Base-by-base conservation (phyloP, 1,140 invertebrate genomes). In the Tetranychus cinnabarinus region DNA sequence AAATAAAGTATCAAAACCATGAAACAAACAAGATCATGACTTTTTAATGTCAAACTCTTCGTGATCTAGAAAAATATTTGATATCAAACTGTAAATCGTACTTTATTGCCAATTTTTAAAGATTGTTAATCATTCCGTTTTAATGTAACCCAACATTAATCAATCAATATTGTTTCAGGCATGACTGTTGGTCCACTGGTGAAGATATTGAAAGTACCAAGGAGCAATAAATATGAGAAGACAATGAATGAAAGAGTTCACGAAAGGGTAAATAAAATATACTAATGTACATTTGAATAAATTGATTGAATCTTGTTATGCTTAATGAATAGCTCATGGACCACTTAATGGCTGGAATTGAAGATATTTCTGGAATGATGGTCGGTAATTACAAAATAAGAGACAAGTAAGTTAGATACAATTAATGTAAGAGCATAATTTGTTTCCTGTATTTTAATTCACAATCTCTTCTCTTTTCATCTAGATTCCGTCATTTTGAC, bases 181-280 rank as follows among this genome's bases (percentile, higher is more conserved):
- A 97, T 95, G 65, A 95, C 93, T 12, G 97, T 98, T 68, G 96
- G 96, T 72, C 90, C 90, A 2, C 77, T 98, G 48, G 95, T 98
- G 1, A 86, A 85, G 73, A 84, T 90, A 68, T 76, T 98, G 12
- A 95, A 96, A 69, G 91, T 98, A 2, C 92, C 92, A 70, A 81
- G 85, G 50, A 84, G 85, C 1, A 82, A 87, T 65, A 88, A 86
- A 69, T 77, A 83, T 50, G 89, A 91, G 67, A 84, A 86, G 12
- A 87, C 86, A 3, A 93, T 96, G 88, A 93, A 93, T 72, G 90
- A 97, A 72, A 80, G 90, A 67, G 89, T 97, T 66, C 87, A 93
- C 71, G 87, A 90, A 74, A 79, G 88, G 73, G 89, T 93, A 76
- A 72, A n/a, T 5, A n/a, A 5, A 52, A 52, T 52, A 5, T 8